Base-by-base conservation (phyloP, 2,888 invertebrate species). In the Taphrorychus bicolor region DNA sequence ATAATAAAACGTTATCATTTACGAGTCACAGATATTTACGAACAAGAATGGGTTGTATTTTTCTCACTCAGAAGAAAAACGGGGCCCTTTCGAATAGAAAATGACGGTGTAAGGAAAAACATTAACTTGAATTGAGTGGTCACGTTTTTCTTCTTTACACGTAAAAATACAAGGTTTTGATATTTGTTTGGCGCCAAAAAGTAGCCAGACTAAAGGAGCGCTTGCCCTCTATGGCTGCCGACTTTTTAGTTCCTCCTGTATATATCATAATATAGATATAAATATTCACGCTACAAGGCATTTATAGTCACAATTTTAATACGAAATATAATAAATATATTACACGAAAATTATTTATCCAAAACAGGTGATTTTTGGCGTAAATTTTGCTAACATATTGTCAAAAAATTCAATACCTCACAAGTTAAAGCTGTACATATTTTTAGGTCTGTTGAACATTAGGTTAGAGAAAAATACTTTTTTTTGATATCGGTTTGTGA, bases 261-360 rank as follows among this genome's bases (percentile, higher is more conserved):
- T 22, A 57, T 66, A 66, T 42, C 57, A 65, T 79, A 77, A 78
- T 79, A 81, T 59, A 42, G 21, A 32, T 42, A 57, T 54, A 40
- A 63, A 70, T 81, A 78, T 81, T 81, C 80, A 81, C 79, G 82
- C 82, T 83, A 83, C 82, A 82, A 82, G 82, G 82, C 82, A 82
- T 81, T 82, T 82, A 80, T 82, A 82, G 82, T 83, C 82, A 82
- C 82, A 80, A 80, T 80, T 80, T 78, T 79, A 77, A 79, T 79
- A 77, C 77, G 78, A 80, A 76, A 76, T 72, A 75, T 73, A 69
- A 62, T 45, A 45, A 32, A 21, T 52, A 62, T 32, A 54, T 61
- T 54, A 71, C 74, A 75, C 72, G 71, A 73, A 73, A 72, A 45
- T 45, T 14, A 45, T 45, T 72, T 66, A 71, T 49, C 21, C 64